Evolutionary conservation across 1,140 invertebrate species (phyloP), one percentile per base, ranked within the genome.

Genomic region (Onthophagus taurus): DNA sequence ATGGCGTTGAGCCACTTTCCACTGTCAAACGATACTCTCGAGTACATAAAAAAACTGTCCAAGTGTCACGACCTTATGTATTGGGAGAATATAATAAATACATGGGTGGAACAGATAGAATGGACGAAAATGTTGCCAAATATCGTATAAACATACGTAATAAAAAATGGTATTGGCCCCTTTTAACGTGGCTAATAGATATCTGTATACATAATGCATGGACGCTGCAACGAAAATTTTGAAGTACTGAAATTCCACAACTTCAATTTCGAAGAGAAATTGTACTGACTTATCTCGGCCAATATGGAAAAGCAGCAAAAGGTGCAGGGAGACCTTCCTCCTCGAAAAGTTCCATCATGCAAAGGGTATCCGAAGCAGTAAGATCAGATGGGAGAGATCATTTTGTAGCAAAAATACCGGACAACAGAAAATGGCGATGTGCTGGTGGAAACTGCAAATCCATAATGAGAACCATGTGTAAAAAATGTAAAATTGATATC

Each of bases 111-210:
- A 51, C 57, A 29, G 61, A 65, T 47, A 45, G 46, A 23, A 48
- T 55, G 46, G 49, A 54, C 36, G 20, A 52, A 46, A 54, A 49
- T 19, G 46, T 58, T 39, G 12, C 30, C 9, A 47, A 50, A n/a
- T 56, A 57, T 42, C 29, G 55, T 33, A 43, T 57, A 19, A 37
- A 31, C 18, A 44, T 57, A 18, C 13, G 44, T 12, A 42, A 39
- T n/a, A 55, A 57, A 47, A 57, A 53, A 38, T 57, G 50, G 54
- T 57, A 49, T 47, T 55, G 55, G 59, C 39, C 47, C 47, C 44
- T 60, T 43, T 58, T 55, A 45, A 57, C 53, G 39, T 57, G 53
- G 34, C 49, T 52, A 39, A 42, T 61, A 42, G 55, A 60, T 48
- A 49, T 56, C 19, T 16, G 11, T 19, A 18, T 37, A 37, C 11